A percentile compares a stretch with the other conserved stretches of the same genome.
Evolutionary conservation across 2,888 invertebrate genomes (phyloP).

Genomic region (Portevinia maculata): DNA sequence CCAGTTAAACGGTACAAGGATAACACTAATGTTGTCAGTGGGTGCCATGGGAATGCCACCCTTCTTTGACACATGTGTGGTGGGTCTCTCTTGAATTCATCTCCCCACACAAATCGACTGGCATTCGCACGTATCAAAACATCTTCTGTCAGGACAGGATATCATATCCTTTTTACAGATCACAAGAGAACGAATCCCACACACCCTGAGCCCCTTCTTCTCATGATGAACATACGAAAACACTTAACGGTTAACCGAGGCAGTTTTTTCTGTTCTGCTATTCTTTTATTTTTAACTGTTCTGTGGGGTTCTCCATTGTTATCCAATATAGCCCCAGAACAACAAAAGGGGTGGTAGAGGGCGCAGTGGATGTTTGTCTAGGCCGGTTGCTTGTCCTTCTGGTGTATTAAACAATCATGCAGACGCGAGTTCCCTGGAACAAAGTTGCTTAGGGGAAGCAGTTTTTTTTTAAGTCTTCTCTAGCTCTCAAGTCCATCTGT

Average conservation of each 20-base stretch:
- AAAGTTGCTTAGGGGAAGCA: constrained; percentile 21
- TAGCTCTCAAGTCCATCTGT: constrained; percentile 9
- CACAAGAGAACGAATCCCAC: constrained; percentile 23
- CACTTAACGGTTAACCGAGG: constrained; percentile 74
- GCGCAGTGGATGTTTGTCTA: constrained; percentile 58
- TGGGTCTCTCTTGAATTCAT: constrained; percentile 32
- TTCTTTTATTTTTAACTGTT: constrained; percentile 54
- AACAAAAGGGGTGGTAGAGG: constrained; percentile 46
- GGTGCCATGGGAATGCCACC: constrained; percentile 55
- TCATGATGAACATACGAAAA: constrained; percentile 58
- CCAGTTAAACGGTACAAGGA: constrained; percentile 63
- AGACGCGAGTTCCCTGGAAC: constrained; percentile 30
- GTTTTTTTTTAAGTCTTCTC: constrained; percentile 4
- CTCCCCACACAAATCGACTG: constrained; percentile 24
- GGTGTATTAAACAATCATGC: constrained; percentile 71
- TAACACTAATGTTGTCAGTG: constrained; percentile 36
- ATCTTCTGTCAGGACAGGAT: constrained; percentile 48
- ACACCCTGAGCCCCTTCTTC: constrained; percentile 3
- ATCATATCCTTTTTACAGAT: constrained; percentile 67
- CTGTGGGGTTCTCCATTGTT: constrained; percentile 55
- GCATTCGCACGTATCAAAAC: constrained; percentile 64
- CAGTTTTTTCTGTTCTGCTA: constrained; percentile 18
- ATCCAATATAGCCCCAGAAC: constrained; percentile 31
- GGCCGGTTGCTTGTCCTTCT: constrained; percentile 72
- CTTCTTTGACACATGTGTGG: constrained; percentile 10